Conservation (phyloP, 2,888 invertebrate species). For the Rhagonycha fulva region DNA sequence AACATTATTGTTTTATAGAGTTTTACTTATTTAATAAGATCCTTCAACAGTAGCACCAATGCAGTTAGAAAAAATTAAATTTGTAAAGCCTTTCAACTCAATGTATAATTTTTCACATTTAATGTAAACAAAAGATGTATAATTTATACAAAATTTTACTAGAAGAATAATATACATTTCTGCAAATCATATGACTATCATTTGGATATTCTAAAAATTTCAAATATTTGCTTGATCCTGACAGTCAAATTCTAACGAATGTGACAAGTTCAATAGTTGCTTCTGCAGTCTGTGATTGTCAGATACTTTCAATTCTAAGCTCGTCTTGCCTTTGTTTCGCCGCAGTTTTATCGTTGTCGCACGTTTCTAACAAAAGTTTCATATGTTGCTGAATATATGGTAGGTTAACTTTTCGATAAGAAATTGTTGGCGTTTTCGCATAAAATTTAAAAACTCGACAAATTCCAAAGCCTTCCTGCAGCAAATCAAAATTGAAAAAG, state of each 20-base stretch:
- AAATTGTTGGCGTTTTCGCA: constrained; percentile 18
- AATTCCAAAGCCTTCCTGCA: neutral
- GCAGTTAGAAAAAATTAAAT: neutral
- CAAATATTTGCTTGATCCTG: constrained; percentile 17
- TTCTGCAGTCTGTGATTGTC: constrained; percentile 20
- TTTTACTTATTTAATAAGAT: neutral
- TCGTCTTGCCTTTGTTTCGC: constrained; percentile 23
- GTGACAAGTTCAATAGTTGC: constrained; percentile 23
- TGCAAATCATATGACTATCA: constrained; percentile 17
- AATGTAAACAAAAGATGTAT: neutral
- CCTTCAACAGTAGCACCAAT: neutral
- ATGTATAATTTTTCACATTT: neutral
- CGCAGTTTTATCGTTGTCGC: constrained; percentile 24
- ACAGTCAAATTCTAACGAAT: constrained; percentile 22
- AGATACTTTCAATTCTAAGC: constrained; percentile 22
- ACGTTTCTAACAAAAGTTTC: constrained; percentile 24
- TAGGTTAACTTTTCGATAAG: constrained; percentile 23
- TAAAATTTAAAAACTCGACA: constrained; percentile 16
- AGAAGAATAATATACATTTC: constrained; percentile 16
- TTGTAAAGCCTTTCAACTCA: neutral
- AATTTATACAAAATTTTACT: constrained; percentile 4
- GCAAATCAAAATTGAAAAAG: neutral
- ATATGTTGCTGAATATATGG: constrained; percentile 24
- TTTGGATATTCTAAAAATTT: constrained; percentile 8
- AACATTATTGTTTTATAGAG: neutral